phyloP scores from a whole-genome alignment of 1,140 invertebrate species.

The Drosophila subobscura region DNA sequence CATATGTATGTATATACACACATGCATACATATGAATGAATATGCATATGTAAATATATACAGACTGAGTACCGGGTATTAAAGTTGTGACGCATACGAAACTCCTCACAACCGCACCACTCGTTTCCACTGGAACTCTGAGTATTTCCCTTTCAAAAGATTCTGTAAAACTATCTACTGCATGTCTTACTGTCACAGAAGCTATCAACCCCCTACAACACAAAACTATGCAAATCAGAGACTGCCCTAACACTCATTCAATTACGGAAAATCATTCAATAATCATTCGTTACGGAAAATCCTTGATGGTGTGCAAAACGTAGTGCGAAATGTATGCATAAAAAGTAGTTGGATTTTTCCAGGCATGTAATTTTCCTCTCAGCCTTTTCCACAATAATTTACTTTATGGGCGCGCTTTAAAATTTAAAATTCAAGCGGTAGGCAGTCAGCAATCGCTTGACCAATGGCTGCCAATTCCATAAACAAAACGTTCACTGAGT shows the following conservation, averaged over 20 bases:
- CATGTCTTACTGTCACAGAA: no score
- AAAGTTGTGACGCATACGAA: no score
- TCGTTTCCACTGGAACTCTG: no score
- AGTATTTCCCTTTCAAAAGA: no score
- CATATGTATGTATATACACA: no score
- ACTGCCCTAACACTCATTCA: neutral
- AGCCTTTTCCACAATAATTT: constrained; percentile 65
- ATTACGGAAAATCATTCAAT: neutral
- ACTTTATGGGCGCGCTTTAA: constrained; percentile 58
- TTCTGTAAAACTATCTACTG: no score
- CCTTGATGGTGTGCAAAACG: constrained; percentile 72
- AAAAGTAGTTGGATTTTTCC: constrained; percentile 35
- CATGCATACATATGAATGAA: no score
- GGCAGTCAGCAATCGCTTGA: constrained; percentile 48
- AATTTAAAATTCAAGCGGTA: constrained; percentile 78
- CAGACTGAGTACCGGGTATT: no score
- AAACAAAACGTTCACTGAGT: constrained; percentile 70
- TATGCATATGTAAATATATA: no score
- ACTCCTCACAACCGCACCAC: no score
- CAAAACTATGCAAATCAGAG: neutral
- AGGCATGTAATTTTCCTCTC: constrained; percentile 11
- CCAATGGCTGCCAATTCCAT: constrained; percentile 73
- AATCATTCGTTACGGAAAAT: constrained; percentile 10
- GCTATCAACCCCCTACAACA: no score
- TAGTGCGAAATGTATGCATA: constrained; percentile 71